Base-by-base conservation (phyloP, 2,888 invertebrate genomes). In the Euplexia lucipara region DNA sequence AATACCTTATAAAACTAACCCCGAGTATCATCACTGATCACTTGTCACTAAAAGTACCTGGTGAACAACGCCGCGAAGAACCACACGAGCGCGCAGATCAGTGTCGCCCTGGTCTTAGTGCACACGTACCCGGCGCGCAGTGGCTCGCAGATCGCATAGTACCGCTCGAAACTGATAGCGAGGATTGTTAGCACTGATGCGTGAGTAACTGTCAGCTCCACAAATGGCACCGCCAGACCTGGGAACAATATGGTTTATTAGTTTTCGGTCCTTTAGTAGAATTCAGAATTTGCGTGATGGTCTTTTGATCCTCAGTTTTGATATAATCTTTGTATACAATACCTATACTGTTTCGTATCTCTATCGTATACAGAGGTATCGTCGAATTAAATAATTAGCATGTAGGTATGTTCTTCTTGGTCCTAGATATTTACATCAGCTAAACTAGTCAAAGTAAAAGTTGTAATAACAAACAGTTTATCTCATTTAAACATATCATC, bases 201-300 rank as follows among this genome's bases (percentile, higher is more conserved):
- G 90, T 98, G 98, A 3, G 98, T 98, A 22, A 99, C 98, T 0
- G 98, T 98, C 87, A 98, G 94, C 93, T 99, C 99, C 69, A 99
- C 97, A 89, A 98, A 98, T 0, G 99, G 98, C 5, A 99, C 98
- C 22, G 98, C 97, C 90, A 98, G 98, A 95, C 99, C 99, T 99
- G 96, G 6, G 3, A 10, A 37, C 1, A 1, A 32, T 44, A 26
- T 8, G 0, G 34, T 8, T 2, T 20, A 6, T 14, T 6, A 7
- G 12, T 32, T 0, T 18, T 53, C 39, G 14, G 0, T 8, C 12
- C 7, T 35, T 4, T 26, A 0, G 30, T n/a, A 42, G 7, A 0
- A 6, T 32, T 54, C 3, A 32, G 2, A 8, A 5, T 12, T 16
- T 22, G 9, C 7, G 6, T 18, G n/a, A n/a, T n/a, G 26, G 26